phyloP scores from a whole-genome alignment of 2,797 vertebrate species.

The Catharus ustulatus region DNA sequence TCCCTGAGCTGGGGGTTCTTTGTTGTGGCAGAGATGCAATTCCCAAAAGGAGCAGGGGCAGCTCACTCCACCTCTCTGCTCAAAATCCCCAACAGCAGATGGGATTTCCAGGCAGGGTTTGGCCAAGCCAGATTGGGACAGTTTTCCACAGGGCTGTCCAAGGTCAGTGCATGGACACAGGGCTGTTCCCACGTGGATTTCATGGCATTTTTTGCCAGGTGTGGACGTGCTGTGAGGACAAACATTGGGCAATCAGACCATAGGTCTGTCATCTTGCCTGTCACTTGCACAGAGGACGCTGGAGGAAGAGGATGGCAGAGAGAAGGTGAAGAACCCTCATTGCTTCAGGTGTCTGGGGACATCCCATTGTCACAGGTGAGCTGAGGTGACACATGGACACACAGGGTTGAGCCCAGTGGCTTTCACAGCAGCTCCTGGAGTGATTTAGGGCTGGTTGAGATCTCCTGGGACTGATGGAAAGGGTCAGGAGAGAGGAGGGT shows the following conservation, averaged over 20 bases:
- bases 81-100: neutral
- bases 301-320: neutral
- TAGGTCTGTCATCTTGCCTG: conserved; percentile 1
- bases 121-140: neutral
- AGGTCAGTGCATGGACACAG: neutral
- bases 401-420: neutral
- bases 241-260: neutral
- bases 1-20: neutral
- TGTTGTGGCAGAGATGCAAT: neutral
- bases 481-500: neutral
- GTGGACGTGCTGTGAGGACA: neutral
- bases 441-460: neutral
- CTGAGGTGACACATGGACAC: neutral
- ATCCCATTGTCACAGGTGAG: neutral
- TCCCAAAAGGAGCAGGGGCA: neutral
- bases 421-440: neutral
- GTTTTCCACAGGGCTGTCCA: neutral
- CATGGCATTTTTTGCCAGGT: neutral
- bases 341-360: neutral
- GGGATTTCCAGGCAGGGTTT: neutral
- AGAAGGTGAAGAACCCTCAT: neutral
- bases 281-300: neutral
- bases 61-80: accelerated
- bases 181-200: neutral
- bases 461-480: neutral